Percentiles rank a stretch among this genome's conserved stretches.
phyloP scores from a whole-genome alignment of 2,888 invertebrate genomes.

The Philereme vetulata region DNA sequence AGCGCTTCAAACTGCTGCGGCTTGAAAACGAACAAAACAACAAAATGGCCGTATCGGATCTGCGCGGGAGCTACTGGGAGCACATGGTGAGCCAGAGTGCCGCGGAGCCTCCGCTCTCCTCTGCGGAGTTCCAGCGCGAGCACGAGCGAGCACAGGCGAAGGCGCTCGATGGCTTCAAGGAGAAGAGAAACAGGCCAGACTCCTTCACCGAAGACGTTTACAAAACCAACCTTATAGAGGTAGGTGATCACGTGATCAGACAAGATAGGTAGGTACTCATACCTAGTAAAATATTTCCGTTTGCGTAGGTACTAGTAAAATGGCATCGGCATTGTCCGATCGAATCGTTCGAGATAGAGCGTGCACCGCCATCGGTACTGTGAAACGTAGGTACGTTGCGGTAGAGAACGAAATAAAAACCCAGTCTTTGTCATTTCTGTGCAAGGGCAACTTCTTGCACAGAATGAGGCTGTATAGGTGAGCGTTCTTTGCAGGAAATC shows the following conservation, averaged over 20 bases:
- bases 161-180: conserved; percentile 7
- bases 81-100: background rate
- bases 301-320: too few species aligned
- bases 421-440: too few species aligned
- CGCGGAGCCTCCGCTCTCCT: background rate
- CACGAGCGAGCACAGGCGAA: background rate
- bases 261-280: too few species aligned
- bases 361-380: background rate
- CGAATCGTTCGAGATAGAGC: too few species aligned
- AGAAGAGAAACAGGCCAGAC: background rate
- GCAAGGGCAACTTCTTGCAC: background rate
- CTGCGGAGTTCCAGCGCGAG: background rate
- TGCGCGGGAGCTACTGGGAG: conserved; percentile 5
- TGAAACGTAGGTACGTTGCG: too few species aligned
- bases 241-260: background rate
- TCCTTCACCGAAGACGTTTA: conserved; percentile 1
- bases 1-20: background rate
- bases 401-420: too few species aligned
- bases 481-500: background rate
- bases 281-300: too few species aligned
- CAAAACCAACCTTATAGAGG: conserved; percentile 5
- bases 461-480: background rate
- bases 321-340: too few species aligned
- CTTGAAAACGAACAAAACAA: conserved; percentile 7
- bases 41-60: background rate